Percentiles rank a stretch among this genome's conserved stretches.
Evolutionary conservation across 1,140 invertebrate genomes (phyloP).

Genomic region (Drosophila repletoides): DNA sequence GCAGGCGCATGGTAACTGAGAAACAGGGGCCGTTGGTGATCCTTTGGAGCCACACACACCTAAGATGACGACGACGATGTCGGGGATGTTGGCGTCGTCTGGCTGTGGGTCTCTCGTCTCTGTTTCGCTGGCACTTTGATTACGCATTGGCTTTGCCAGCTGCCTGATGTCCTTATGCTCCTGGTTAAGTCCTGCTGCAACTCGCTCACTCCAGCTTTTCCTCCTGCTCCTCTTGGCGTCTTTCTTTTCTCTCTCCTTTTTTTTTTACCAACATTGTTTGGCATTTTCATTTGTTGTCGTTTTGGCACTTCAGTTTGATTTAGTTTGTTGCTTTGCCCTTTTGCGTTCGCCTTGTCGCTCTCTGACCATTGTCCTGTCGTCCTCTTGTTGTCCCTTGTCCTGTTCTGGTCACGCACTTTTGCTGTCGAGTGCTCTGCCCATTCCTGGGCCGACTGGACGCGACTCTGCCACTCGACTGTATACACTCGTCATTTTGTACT

Average conservation of each 20-base stretch:
- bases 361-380: conserved; percentile 31
- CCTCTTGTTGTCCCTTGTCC: not conserved
- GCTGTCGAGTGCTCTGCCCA: conserved; percentile 5
- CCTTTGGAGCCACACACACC: conserved; percentile 53
- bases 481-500: conserved; percentile 42
- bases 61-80: conserved; percentile 58
- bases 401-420: conserved; percentile 55
- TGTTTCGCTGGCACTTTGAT: conserved; percentile 60
- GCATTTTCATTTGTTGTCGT: conserved; percentile 62
- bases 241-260: not conserved
- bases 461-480: conserved; percentile 40
- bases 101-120: conserved; percentile 14
- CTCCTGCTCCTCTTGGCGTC: not conserved
- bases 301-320: conserved; percentile 73
- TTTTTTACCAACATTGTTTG: conserved; percentile 32
- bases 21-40: conserved; percentile 39
- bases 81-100: conserved; percentile 68
- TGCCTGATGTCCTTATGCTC: conserved; percentile 21
- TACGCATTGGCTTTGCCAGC: conserved; percentile 65
- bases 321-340: conserved; percentile 21
- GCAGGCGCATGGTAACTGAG: not conserved
- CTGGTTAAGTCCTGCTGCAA: conserved; percentile 17
- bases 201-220: conserved; percentile 1
- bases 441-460: not conserved
- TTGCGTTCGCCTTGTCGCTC: conserved; percentile 18